These are phyloP conservation scores for Drosophila nigromelanica DNA, from an alignment of 1,140 invertebrate genomes.

Conservation along the genomic window DNA sequence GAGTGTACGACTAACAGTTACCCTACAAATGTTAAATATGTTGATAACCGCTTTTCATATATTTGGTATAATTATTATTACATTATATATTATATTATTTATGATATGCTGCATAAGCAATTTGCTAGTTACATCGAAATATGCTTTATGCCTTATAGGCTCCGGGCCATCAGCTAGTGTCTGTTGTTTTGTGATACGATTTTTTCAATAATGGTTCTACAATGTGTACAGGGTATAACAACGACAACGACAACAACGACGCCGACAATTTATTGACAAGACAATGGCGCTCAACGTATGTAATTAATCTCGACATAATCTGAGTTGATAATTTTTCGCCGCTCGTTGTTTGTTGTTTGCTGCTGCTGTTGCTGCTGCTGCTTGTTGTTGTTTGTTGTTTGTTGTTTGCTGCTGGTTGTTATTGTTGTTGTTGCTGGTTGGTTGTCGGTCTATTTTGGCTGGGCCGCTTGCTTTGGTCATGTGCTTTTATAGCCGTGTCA, in stretches of 20 bases:
- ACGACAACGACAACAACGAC: conserved; percentile 48
- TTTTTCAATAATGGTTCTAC: not conserved
- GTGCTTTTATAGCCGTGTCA: conserved; percentile 76
- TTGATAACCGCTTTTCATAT: too few species aligned
- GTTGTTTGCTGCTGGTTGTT: conserved; percentile 37
- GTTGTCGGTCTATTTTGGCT: conserved; percentile 73
- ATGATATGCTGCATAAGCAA: too few species aligned
- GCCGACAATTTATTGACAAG: conserved; percentile 81
- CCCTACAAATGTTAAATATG: not conserved
- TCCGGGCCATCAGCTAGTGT: too few species aligned
- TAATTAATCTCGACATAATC: conserved; percentile 82
- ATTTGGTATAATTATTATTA: too few species aligned
- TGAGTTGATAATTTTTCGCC: conserved; percentile 80
- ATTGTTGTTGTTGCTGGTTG: conserved; percentile 17
- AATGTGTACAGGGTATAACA: conserved; percentile 26
- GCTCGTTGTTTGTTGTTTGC: conserved; percentile 59
- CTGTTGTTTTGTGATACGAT: not conserved
- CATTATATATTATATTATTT: too few species aligned
- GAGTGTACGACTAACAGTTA: not conserved
- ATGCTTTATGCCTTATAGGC: not conserved
- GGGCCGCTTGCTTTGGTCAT: conserved; percentile 67
- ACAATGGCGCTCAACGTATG: conserved; percentile 80
- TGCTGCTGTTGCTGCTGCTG: conserved; percentile 29
- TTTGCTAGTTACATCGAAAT: not conserved
- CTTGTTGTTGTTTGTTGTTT: conserved; percentile 16